Evolutionary conservation across 2,888 invertebrate species (phyloP).

Genomic region (Meliscaeva auricollis): DNA sequence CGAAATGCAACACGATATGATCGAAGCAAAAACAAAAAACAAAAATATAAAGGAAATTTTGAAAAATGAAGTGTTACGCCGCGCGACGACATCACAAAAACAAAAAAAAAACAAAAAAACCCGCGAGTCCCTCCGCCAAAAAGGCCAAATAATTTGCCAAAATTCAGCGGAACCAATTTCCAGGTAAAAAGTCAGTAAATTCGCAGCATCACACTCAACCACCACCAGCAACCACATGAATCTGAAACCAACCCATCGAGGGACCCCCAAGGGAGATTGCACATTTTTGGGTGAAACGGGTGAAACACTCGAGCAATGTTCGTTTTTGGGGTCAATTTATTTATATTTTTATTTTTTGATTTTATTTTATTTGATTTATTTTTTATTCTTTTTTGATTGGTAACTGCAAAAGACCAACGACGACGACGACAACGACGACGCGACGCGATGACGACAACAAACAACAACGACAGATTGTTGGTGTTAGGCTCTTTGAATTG

Average conservation of each 20-base stretch:
- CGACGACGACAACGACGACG: background rate
- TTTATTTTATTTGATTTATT: constrained; percentile 49
- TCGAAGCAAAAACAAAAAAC: constrained; percentile 7
- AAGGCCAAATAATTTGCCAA: constrained; percentile 73
- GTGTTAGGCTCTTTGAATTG: constrained; percentile 45
- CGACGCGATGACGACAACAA: background rate
- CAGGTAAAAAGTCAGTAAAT: constrained; percentile 65
- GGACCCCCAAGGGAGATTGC: constrained; percentile 71
- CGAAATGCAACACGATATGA: constrained; percentile 65
- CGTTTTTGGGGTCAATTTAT: constrained; percentile 64
- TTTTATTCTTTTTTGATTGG: constrained; percentile 37
- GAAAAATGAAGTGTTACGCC: constrained; percentile 68
- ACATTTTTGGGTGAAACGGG: constrained; percentile 68
- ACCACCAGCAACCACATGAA: too few relatives aligned
- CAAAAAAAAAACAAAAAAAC: constrained; percentile 22
- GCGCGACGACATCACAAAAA: constrained; percentile 59
- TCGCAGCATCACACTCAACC: constrained; percentile 24
- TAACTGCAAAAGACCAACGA: background rate
- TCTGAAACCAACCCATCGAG: constrained; percentile 34
- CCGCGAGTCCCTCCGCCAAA: constrained; percentile 42
- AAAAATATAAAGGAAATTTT: constrained; percentile 48
- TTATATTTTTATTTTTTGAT: constrained; percentile 43
- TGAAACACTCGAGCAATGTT: constrained; percentile 49
- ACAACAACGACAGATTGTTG: constrained; percentile 56
- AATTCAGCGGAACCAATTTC: constrained; percentile 65